Percentiles rank a stretch among this genome's conserved stretches.
Evolutionary conservation across 2,888 invertebrate species (phyloP).

Genomic region (Crocallis elinguaria): DNA sequence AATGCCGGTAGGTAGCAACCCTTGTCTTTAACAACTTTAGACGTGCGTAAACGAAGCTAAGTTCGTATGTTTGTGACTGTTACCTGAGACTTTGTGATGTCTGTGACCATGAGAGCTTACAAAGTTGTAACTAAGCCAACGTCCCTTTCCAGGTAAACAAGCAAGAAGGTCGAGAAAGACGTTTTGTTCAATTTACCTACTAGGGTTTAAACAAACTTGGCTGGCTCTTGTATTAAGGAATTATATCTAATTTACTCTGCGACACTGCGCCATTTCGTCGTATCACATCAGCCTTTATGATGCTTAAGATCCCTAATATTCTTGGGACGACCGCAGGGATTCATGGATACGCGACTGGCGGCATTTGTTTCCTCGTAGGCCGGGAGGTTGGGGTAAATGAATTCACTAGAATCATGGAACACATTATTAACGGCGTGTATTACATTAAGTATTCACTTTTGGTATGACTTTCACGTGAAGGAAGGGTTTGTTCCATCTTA

Average conservation of each 20-base stretch:
- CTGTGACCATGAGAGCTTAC: conserved; percentile 8
- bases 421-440: not conserved
- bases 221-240: conserved; percentile 26
- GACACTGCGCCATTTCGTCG: conserved; percentile 33
- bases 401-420: conserved; percentile 5
- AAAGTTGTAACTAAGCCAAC: conserved; percentile 2
- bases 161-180: conserved; percentile 21
- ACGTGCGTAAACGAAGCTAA: not conserved
- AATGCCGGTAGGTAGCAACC: not conserved
- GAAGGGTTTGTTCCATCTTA: too few relatives aligned
- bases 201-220: conserved; percentile 28
- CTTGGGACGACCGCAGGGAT: conserved; percentile 48
- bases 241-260: conserved; percentile 36
- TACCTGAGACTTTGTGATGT: not conserved
- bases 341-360: conserved; percentile 43
- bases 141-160: conserved; percentile 18
- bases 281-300: conserved; percentile 39
- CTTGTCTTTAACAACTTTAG: conserved; percentile 2
- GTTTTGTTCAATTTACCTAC: conserved; percentile 20
- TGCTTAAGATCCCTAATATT: conserved; percentile 47
- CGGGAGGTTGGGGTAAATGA: conserved; percentile 6
- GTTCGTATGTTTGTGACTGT: conserved; percentile 1
- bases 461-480: not conserved
- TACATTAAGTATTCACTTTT: not conserved
- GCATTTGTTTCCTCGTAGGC: conserved; percentile 45